phyloP scores from a whole-genome alignment of 2,888 invertebrate species.

The Podotricha telesiphe region DNA sequence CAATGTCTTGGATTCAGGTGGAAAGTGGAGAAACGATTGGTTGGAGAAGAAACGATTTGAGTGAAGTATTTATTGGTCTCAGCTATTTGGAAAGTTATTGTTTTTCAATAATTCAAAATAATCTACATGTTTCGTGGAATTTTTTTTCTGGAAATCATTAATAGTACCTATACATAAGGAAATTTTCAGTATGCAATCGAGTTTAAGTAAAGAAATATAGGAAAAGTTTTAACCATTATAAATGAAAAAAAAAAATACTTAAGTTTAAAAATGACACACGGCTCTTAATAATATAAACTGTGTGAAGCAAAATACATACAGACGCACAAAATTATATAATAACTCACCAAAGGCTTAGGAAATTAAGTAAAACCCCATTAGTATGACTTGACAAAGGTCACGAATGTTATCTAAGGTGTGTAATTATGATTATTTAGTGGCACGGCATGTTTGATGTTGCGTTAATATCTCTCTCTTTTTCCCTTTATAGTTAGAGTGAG shows the following conservation, averaged over 20 bases:
- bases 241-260: no score
- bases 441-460: slow-evolving; percentile 39
- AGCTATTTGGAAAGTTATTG: background rate
- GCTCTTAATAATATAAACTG: background rate
- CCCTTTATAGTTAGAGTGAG: slow-evolving; percentile 29
- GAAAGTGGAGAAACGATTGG: no score
- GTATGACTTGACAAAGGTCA: slow-evolving; percentile 65
- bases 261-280: background rate
- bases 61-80: no score
- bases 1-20: no score
- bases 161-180: no score
- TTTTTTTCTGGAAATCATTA: no score
- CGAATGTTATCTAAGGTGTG: slow-evolving; percentile 66
- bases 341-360: slow-evolving; percentile 22
- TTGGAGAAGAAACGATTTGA: no score
- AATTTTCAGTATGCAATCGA: no score
- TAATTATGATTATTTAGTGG: slow-evolving; percentile 45
- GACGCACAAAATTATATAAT: slow-evolving; percentile 9
- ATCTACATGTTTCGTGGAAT: no score
- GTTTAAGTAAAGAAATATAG: no score
- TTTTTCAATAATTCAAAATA: slow-evolving; percentile 1
- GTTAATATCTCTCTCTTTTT: slow-evolving; percentile 35
- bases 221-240: no score
- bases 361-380: slow-evolving; percentile 44
- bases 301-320: background rate